Percentiles rank a stretch among this genome's conserved stretches.
phyloP scores from a whole-genome alignment of 2,113 vertebrate genomes.

The Pithys albifrons region DNA sequence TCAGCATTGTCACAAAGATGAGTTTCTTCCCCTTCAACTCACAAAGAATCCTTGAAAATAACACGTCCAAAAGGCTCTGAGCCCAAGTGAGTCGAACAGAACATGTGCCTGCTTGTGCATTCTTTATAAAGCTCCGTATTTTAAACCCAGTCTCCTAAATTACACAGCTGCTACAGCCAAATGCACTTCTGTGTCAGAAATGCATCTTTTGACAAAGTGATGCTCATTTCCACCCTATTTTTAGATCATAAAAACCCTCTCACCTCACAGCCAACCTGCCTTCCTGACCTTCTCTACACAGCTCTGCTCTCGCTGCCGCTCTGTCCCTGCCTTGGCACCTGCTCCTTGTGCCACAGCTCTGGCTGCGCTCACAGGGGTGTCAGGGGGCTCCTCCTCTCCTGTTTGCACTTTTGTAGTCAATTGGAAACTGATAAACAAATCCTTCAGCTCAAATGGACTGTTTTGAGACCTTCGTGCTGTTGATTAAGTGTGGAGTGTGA shows the following conservation, averaged over 20 bases:
- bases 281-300: background rate
- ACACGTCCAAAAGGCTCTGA: background rate
- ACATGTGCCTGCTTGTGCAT: background rate
- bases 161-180: background rate
- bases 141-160: background rate
- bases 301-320: background rate
- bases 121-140: background rate
- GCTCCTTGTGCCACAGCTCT: rapidly evolving
- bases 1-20: background rate
- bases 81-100: background rate
- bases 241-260: background rate
- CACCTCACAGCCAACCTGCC: background rate
- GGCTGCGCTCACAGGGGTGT: rapidly evolving
- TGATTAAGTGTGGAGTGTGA: rapidly evolving
- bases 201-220: background rate
- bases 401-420: rapidly evolving
- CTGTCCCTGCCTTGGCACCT: background rate
- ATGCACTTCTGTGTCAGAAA: background rate
- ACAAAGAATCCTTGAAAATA: constrained; percentile 1
- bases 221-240: background rate
- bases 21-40: background rate
- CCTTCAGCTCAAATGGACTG: background rate
- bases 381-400: background rate
- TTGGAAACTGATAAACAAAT: background rate
- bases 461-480: background rate